Percentiles rank a stretch among this genome's conserved stretches.
Conservation (phyloP, 2,113 vertebrate genomes). For the Poeciliopsis retropinna region DNA sequence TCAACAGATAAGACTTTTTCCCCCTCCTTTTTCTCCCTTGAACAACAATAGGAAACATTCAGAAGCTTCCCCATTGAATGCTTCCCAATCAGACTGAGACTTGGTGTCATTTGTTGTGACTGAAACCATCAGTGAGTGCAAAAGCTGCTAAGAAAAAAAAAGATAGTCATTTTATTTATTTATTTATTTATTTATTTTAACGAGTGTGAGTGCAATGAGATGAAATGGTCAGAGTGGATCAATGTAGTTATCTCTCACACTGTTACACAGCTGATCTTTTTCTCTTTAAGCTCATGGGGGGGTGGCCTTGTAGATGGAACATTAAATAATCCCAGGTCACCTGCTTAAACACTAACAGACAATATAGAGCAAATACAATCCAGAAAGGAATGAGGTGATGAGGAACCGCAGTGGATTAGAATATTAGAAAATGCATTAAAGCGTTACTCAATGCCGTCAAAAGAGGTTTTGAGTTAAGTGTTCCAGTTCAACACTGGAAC, state of each 20-base stretch:
- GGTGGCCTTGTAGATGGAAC: not conserved
- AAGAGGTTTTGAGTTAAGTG: not conserved
- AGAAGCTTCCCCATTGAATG: constrained; percentile 1
- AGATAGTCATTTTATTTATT: not conserved
- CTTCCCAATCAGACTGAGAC: constrained; percentile 12
- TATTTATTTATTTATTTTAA: not conserved
- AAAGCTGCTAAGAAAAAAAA: not conserved
- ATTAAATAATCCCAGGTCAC: constrained; percentile 11
- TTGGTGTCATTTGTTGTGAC: constrained; percentile 29
- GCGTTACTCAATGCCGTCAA: not conserved
- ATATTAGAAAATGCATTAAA: not conserved
- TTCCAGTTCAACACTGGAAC: not conserved
- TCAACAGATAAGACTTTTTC: constrained; percentile 9
- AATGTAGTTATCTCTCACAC: constrained; percentile 35
- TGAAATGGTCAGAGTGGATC: constrained; percentile 40
- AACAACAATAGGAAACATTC: not conserved
- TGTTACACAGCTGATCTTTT: constrained; percentile 6
- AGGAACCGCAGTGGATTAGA: not conserved
- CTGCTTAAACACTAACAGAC: not conserved
- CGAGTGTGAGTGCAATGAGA: constrained; percentile 16
- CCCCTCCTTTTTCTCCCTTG: not conserved
- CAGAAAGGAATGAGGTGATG: constrained; percentile 10
- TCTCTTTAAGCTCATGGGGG: not conserved
- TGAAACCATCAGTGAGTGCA: constrained; percentile 27
- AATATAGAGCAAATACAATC: not conserved